Conservation (phyloP, 2,888 invertebrate genomes). For the Atethmia centrago region DNA sequence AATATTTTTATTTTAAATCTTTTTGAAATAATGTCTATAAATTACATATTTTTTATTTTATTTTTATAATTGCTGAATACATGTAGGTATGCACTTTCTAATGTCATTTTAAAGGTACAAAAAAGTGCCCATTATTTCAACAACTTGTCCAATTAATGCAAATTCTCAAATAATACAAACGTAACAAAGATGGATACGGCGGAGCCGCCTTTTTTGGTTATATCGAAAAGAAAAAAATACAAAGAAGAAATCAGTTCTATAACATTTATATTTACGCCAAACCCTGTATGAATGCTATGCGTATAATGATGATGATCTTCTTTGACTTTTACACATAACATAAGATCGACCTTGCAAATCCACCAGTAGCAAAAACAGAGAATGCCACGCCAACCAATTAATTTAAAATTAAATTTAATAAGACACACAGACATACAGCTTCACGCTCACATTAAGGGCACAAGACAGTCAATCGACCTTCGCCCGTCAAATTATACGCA, state of each 20-base stretch:
- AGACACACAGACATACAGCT: slow-evolving; percentile 40
- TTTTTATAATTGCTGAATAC: neutral
- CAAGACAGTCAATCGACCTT: slow-evolving; percentile 68
- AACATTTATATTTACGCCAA: neutral
- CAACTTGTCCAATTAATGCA: neutral
- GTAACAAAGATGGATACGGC: neutral
- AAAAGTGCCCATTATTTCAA: no score
- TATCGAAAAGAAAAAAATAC: neutral
- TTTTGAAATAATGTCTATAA: neutral
- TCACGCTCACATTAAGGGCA: slow-evolving; percentile 55
- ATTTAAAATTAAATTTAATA: slow-evolving; percentile 35
- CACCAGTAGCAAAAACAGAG: slow-evolving; percentile 26
- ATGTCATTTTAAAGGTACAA: neutral
- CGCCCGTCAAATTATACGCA: slow-evolving; percentile 68
- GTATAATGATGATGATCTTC: slow-evolving; percentile 4
- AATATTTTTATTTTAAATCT: neutral
- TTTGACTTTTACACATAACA: slow-evolving; percentile 11
- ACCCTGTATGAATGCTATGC: neutral
- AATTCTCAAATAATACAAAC: neutral
- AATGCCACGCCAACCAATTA: slow-evolving; percentile 31
- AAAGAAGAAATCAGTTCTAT: neutral
- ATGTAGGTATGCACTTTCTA: neutral
- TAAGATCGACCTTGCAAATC: slow-evolving; percentile 8
- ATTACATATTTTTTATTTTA: neutral
- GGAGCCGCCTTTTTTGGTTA: neutral